These are phyloP conservation scores for Odontocerum albicorne DNA, from an alignment of 2,888 invertebrate species.

Conservation along the genomic window DNA sequence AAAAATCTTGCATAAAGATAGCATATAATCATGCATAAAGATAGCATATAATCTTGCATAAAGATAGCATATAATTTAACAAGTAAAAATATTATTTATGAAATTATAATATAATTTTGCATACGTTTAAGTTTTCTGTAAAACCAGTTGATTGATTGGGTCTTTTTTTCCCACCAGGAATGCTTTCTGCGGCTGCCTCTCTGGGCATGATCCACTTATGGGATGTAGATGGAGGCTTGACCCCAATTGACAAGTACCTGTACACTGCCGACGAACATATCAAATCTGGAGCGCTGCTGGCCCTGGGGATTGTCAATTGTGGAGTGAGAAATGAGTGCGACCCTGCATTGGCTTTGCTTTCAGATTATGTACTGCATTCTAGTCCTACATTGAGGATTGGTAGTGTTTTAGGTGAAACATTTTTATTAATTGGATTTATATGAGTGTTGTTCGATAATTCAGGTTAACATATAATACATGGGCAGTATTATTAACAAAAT, in stretches of 20 bases:
- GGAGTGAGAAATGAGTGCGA: constrained; percentile 98
- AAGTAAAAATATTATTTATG: too few relatives aligned
- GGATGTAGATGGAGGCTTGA: constrained; percentile 98
- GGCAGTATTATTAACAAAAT: too few relatives aligned
- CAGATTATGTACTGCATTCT: constrained; percentile 89
- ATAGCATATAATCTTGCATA: too few relatives aligned
- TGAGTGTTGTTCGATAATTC: too few relatives aligned
- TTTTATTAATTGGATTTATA: too few relatives aligned
- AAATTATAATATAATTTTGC: too few relatives aligned
- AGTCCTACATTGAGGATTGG: constrained; percentile 85
- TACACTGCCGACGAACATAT: constrained; percentile 95
- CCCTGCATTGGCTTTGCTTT: constrained; percentile 92
- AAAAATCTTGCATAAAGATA: too few relatives aligned
- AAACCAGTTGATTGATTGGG: too few relatives aligned
- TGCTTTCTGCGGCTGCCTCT: constrained; percentile 97
- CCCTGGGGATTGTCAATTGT: constrained; percentile 96
- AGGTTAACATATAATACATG: too few relatives aligned
- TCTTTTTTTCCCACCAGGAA: constrained; percentile 53
- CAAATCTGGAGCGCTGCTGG: constrained; percentile 94
- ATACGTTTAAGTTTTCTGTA: too few relatives aligned
- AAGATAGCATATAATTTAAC: too few relatives aligned
- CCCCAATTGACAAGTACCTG: constrained; percentile 97
- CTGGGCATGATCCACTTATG: constrained; percentile 93
- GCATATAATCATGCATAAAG: too few relatives aligned
- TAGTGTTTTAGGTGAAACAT: constrained; percentile 64